phyloP scores from a whole-genome alignment of 2,888 invertebrate genomes.

The Oscheius onirici region DNA sequence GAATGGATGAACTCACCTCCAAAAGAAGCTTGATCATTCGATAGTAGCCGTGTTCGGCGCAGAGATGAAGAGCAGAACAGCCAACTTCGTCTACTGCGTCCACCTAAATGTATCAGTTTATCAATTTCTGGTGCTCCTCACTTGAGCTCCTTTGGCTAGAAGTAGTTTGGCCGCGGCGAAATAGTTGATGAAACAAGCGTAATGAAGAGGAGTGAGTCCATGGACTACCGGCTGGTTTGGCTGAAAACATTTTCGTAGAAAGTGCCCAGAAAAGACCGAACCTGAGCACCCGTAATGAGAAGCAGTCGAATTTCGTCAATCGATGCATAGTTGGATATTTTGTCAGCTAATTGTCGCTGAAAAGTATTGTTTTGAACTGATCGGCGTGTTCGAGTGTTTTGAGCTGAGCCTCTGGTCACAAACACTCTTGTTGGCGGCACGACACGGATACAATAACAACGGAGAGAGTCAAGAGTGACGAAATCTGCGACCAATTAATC shows the following conservation, averaged over 20 bases:
- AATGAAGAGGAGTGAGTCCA: slow-evolving; percentile 88
- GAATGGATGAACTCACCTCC: slow-evolving; percentile 42
- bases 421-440: slow-evolving; percentile 6
- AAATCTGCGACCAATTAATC: not conserved
- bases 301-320: slow-evolving; percentile 87
- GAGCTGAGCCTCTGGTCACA: slow-evolving; percentile 1
- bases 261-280: slow-evolving; percentile 42
- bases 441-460: slow-evolving; percentile 21
- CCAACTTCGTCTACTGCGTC: slow-evolving; percentile 83
- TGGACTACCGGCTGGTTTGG: slow-evolving; percentile 84
- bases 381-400: slow-evolving; percentile 25
- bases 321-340: slow-evolving; percentile 87
- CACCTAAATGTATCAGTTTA: slow-evolving; percentile 72
- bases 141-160: slow-evolving; percentile 77
- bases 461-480: not conserved
- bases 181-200: slow-evolving; percentile 87
- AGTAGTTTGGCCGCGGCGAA: slow-evolving; percentile 83
- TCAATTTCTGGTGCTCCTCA: slow-evolving; percentile 14
- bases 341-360: slow-evolving; percentile 83
- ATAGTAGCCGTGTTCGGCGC: slow-evolving; percentile 79
- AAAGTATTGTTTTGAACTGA: slow-evolving; percentile 70
- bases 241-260: slow-evolving; percentile 65
- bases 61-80: slow-evolving; percentile 88
- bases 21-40: slow-evolving; percentile 64
- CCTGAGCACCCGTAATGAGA: slow-evolving; percentile 84